Conservation (phyloP, 2,113 vertebrate species). For the Hydrolagus affinis region DNA sequence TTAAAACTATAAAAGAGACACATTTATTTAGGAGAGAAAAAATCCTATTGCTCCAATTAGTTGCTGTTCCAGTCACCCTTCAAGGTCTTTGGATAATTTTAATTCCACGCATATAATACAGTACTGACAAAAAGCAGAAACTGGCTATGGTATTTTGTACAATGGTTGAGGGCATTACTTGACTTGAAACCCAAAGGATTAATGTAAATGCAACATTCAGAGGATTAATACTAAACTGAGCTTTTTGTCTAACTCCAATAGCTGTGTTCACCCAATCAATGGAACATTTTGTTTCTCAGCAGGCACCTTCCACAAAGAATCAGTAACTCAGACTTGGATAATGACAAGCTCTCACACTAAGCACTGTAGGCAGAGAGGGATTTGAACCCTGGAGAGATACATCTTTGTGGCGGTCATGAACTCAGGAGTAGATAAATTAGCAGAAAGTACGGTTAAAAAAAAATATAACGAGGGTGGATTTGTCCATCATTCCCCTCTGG, state of each 20-base stretch:
- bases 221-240: not conserved
- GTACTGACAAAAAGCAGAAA: not conserved
- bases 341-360: not conserved
- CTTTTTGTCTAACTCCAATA: not conserved
- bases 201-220: not conserved
- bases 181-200: not conserved
- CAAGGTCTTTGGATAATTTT: not conserved
- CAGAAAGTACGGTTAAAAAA: not conserved
- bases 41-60: too few relatives aligned
- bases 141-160: not conserved
- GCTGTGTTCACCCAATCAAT: not conserved
- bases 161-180: not conserved
- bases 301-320: not conserved
- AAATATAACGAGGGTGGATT: conserved; percentile 2
- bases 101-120: not conserved
- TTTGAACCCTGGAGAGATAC: not conserved
- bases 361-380: too few relatives aligned
- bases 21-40: not conserved
- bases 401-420: not conserved
- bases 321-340: not conserved
- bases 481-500: not conserved
- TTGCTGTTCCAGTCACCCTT: not conserved
- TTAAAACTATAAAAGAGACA: not conserved
- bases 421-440: not conserved
- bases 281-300: not conserved